Conservation (phyloP, 2,113 vertebrate genomes). For the Cyanistes caeruleus region DNA sequence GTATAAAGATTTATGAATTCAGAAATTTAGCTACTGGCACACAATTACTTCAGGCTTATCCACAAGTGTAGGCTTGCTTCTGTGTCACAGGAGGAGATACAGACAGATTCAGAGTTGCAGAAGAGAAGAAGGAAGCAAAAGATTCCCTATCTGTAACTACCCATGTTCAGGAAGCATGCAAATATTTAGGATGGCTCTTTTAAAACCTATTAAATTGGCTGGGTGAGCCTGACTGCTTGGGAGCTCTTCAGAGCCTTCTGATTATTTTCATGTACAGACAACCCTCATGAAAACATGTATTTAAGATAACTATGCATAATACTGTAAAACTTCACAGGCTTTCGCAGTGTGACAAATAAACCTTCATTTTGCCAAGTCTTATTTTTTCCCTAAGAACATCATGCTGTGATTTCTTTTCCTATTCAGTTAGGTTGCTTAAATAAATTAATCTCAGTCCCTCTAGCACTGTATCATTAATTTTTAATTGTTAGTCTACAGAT, state of each 20-base stretch:
- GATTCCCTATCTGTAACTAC: background rate
- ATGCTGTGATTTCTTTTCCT: background rate
- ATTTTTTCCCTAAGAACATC: constrained; percentile 23
- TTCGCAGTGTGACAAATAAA: background rate
- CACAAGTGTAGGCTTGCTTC: background rate
- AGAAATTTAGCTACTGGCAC: background rate
- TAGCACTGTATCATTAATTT: background rate
- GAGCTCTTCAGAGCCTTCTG: background rate
- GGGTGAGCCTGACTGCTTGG: background rate
- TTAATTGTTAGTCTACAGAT: background rate
- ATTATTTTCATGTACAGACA: background rate
- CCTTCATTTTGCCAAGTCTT: background rate
- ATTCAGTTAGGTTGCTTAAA: background rate
- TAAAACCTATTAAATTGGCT: background rate
- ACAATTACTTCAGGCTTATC: background rate
- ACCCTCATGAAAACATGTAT: background rate
- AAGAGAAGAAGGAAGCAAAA: background rate
- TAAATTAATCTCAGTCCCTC: background rate
- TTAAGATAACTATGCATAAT: background rate
- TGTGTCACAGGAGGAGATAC: background rate
- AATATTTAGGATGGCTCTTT: background rate
- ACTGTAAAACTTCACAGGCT: background rate
- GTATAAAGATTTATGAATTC: background rate
- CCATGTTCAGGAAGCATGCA: fast-evolving
- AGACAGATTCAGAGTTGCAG: background rate